These are phyloP conservation scores for Ophion slaviceki DNA, from an alignment of 2,888 invertebrate species.

Conservation along the genomic window DNA sequence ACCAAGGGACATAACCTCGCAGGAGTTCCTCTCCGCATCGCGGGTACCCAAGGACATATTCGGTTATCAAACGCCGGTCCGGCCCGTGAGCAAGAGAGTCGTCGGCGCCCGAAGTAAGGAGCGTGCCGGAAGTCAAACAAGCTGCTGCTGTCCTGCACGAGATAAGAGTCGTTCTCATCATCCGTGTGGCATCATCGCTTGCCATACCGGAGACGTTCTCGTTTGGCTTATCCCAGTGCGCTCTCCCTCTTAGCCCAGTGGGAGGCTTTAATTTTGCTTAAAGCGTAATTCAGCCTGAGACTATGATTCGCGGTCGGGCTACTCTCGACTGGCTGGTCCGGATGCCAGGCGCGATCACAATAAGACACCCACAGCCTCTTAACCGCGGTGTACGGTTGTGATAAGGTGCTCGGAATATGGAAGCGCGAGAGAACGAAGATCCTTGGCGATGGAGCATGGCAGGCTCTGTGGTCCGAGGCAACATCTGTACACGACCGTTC, in stretches of 20 bases:
- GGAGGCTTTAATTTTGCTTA: slow-evolving; percentile 75
- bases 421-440: slow-evolving; percentile 5
- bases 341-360: slow-evolving; percentile 12
- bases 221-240: slow-evolving; percentile 70
- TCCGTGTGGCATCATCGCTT: slow-evolving; percentile 21
- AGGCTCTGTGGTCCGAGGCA: slow-evolving; percentile 61
- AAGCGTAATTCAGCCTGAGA: slow-evolving; percentile 70
- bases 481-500: slow-evolving; percentile 47
- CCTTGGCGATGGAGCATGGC: slow-evolving; percentile 23
- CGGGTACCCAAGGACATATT: slow-evolving; percentile 69
- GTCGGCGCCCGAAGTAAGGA: slow-evolving; percentile 39
- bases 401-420: slow-evolving; percentile 8
- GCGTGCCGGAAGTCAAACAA: slow-evolving; percentile 80
- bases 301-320: background rate
- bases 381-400: background rate
- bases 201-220: slow-evolving; percentile 57
- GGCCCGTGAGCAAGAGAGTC: slow-evolving; percentile 75
- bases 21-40: background rate
- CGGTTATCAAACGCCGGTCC: slow-evolving; percentile 80
- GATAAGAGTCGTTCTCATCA: slow-evolving; percentile 74
- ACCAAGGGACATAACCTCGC: slow-evolving; percentile 41
- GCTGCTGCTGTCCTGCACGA: slow-evolving; percentile 79
- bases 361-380: slow-evolving; percentile 11
- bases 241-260: slow-evolving; percentile 20
- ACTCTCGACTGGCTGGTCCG: background rate